Evolutionary conservation across 2,888 invertebrate species (phyloP).

Genomic region (Sericinus montela): DNA sequence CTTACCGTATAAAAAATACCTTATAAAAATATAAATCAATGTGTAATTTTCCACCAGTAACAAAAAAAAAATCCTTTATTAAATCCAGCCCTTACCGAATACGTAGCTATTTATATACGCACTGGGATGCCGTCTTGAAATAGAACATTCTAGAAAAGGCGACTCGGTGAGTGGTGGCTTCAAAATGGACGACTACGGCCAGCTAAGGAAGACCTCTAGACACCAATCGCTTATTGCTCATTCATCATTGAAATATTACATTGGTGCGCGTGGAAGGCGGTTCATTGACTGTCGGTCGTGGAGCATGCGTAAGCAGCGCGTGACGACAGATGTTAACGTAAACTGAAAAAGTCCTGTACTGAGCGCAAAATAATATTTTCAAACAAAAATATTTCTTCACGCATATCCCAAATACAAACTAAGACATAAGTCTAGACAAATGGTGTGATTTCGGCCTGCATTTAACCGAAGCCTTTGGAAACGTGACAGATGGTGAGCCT

Average conservation of each 20-base stretch:
- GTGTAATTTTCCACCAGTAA: too few species aligned
- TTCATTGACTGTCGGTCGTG: constrained; percentile 39
- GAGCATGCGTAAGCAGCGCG: constrained; percentile 51
- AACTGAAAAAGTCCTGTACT: constrained; percentile 60
- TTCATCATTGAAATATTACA: constrained; percentile 18
- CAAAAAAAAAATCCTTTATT: constrained; percentile 5
- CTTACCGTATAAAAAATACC: too few species aligned
- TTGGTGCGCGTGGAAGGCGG: constrained; percentile 29
- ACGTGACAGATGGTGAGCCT: too few species aligned
- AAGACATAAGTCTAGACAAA: too few species aligned
- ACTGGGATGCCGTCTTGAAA: constrained; percentile 59
- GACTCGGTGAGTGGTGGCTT: constrained; percentile 35
- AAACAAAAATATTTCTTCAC: too few species aligned
- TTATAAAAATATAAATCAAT: too few species aligned
- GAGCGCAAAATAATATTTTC: constrained; percentile 38
- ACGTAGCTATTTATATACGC: constrained; percentile 52
- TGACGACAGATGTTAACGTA: constrained; percentile 72
- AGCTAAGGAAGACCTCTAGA: constrained; percentile 35
- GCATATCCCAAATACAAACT: too few species aligned
- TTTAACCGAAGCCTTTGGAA: too few species aligned
- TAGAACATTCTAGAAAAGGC: constrained; percentile 59
- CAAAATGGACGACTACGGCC: constrained; percentile 40
- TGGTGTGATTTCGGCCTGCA: too few species aligned
- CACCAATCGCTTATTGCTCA: not conserved
- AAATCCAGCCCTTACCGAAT: constrained; percentile 5